Percentiles rank a stretch among this genome's conserved stretches.
phyloP scores from a whole-genome alignment of 1,140 invertebrate species.

The Lucilia sericata region DNA sequence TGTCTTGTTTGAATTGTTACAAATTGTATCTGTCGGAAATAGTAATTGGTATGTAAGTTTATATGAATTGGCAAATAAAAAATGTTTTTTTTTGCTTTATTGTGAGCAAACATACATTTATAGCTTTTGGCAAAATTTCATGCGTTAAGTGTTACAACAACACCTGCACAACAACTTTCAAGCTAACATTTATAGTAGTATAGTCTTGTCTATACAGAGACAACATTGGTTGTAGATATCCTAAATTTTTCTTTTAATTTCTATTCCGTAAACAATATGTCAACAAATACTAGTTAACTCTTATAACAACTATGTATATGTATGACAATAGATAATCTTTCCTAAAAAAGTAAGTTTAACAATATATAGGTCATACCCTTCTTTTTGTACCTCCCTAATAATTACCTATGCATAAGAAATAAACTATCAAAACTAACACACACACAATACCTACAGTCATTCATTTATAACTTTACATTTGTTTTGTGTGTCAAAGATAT shows the following conservation, averaged over 20 bases:
- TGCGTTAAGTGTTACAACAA: constrained; percentile 16
- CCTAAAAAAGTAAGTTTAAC: no score
- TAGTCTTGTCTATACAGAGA: no score
- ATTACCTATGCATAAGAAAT: no score
- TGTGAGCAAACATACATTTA: neutral
- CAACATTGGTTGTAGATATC: no score
- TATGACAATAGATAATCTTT: no score
- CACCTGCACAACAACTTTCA: neutral
- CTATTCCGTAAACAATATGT: no score
- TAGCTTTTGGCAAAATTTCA: constrained; percentile 16
- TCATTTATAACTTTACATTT: neutral
- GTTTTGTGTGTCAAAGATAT: neutral
- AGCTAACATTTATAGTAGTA: neutral
- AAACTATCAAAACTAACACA: neutral
- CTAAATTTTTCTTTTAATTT: no score
- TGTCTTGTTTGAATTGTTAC: neutral
- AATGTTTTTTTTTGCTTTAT: neutral
- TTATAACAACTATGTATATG: no score
- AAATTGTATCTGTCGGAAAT: constrained; percentile 16
- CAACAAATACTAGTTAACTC: no score
- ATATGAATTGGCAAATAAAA: neutral
- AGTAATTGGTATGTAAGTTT: constrained; percentile 17
- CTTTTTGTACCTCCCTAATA: no score
- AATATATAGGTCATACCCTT: no score
- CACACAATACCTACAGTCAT: neutral